phyloP scores from a whole-genome alignment of 2,888 invertebrate species.

The Sialis fuliginosa region DNA sequence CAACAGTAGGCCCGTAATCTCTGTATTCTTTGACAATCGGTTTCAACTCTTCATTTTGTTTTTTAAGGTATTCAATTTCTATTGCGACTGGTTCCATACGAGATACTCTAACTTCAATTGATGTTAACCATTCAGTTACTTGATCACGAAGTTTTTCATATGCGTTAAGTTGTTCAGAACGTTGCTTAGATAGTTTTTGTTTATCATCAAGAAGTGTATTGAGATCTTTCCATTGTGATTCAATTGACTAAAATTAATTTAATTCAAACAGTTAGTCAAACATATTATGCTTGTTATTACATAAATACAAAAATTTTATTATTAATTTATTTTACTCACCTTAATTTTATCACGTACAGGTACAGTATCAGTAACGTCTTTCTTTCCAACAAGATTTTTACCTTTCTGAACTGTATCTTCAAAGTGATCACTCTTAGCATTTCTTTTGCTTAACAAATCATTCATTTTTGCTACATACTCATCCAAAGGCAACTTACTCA shows the following conservation, averaged over 20 bases:
- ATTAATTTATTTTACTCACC: conserved; percentile 15
- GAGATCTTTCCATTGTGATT: conserved; percentile 80
- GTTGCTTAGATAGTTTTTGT: conserved; percentile 61
- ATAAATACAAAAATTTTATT: neutral
- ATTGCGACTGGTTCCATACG: conserved; percentile 72
- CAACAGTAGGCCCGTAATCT: conserved; percentile 69
- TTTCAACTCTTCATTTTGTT: conserved; percentile 67
- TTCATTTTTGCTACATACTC: conserved; percentile 40
- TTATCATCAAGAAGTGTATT: conserved; percentile 68
- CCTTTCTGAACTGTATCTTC: conserved; percentile 70
- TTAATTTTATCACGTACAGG: conserved; percentile 71
- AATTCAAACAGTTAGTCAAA: neutral
- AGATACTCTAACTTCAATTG: conserved; percentile 59
- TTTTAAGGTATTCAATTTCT: conserved; percentile 66
- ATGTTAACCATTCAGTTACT: conserved; percentile 68
- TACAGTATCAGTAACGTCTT: conserved; percentile 77
- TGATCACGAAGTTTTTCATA: conserved; percentile 73
- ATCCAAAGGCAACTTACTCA: conserved; percentile 43
- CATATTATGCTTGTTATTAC: neutral
- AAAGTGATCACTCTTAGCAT: conserved; percentile 40
- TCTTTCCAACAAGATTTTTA: conserved; percentile 61
- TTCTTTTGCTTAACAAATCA: conserved; percentile 25
- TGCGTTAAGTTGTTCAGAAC: conserved; percentile 69
- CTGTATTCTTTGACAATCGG: conserved; percentile 79
- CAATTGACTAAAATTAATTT: conserved; percentile 34